Conservation (phyloP, 2,113 vertebrate species). For the Odontophorus gujanensis region DNA sequence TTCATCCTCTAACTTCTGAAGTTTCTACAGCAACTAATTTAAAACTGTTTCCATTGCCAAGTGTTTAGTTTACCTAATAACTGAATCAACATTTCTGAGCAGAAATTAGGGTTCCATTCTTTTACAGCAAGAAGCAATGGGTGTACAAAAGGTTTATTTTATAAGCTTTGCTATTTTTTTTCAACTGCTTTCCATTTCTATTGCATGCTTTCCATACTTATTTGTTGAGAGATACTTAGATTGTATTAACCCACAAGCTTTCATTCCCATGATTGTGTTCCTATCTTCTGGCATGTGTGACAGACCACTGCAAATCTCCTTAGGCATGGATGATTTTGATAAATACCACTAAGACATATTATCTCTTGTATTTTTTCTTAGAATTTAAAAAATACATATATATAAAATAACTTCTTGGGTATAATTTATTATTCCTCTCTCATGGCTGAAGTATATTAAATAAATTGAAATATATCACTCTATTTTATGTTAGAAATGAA, state of each 20-base stretch:
- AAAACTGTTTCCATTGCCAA: slow-evolving; percentile 9
- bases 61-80: neutral
- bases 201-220: neutral
- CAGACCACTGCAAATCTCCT: neutral
- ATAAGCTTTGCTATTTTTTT: neutral
- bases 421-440: neutral
- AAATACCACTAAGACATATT: neutral
- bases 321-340: neutral
- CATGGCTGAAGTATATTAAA: neutral
- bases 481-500: neutral
- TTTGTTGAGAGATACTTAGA: neutral
- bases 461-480: neutral
- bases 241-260: neutral
- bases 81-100: neutral
- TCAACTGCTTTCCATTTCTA: neutral
- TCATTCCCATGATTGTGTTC: neutral
- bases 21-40: slow-evolving; percentile 12
- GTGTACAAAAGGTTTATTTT: neutral
- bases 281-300: neutral
- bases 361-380: neutral
- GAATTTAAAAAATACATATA: neutral
- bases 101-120: neutral
- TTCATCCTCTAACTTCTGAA: slow-evolving; percentile 28
- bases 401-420: neutral
- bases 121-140: neutral